Conservation (phyloP, 35 echinoderm and acorn worm species). For the Amphiura filiformis region DNA sequence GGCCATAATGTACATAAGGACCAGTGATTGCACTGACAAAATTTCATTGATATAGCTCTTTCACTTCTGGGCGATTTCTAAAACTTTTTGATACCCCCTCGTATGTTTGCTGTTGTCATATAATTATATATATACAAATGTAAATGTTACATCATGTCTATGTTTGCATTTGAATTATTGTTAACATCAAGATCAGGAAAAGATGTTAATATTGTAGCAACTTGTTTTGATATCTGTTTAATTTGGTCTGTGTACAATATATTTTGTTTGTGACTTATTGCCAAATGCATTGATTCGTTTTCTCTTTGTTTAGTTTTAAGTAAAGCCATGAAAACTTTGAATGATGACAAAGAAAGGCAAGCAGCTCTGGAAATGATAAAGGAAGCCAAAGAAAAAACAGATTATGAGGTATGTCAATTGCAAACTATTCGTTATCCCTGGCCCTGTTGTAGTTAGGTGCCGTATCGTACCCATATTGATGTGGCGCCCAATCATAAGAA, state of each 20-base stretch:
- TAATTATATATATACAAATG: too few species aligned
- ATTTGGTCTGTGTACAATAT: background rate
- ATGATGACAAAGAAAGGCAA: slow-evolving; percentile 76
- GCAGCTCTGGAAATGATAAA: slow-evolving; percentile 67
- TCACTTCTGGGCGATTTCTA: too few species aligned
- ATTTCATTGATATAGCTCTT: too few species aligned
- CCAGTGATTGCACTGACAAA: too few species aligned
- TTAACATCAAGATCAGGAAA: background rate
- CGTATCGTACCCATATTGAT: background rate
- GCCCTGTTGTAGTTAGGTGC: too few species aligned
- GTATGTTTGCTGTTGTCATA: too few species aligned
- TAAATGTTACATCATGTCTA: too few species aligned
- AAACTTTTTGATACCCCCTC: too few species aligned
- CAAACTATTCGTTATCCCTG: too few species aligned
- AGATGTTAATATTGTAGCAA: background rate
- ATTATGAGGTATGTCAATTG: slow-evolving; percentile 64
- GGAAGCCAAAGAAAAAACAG: slow-evolving; percentile 91
- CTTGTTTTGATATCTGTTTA: background rate
- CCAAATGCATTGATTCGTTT: too few species aligned
- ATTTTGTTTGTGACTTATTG: too few species aligned
- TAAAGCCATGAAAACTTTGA: slow-evolving; percentile 82
- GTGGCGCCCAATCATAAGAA: background rate
- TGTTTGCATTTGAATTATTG: background rate
- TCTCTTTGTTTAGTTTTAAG: slow-evolving; percentile 55
- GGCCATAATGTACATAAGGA: too few species aligned